phyloP scores from a whole-genome alignment of 2,113 vertebrate species.

The Lucifuga dentata region DNA sequence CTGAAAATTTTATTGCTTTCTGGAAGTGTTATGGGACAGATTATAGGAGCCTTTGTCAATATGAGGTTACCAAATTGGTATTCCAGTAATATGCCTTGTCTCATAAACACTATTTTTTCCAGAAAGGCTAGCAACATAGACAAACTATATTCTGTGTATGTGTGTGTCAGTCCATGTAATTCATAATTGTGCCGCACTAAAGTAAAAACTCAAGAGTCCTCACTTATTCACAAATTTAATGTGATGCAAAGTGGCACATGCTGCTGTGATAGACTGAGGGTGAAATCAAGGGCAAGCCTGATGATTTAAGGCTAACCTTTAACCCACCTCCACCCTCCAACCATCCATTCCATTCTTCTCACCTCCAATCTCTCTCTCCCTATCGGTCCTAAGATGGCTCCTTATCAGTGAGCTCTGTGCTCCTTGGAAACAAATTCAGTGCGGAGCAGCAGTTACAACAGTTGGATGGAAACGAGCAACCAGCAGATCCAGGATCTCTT shows the following conservation, averaged over 20 bases:
- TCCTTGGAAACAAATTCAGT: constrained; percentile 23
- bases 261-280: constrained; percentile 12
- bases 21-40: neutral
- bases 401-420: constrained; percentile 41
- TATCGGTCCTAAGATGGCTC: constrained; percentile 3
- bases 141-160: neutral
- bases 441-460: constrained; percentile 8
- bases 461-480: neutral
- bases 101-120: neutral
- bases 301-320: constrained; percentile 24
- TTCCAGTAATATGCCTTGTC: constrained; percentile 7
- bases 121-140: neutral
- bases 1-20: constrained; percentile 10
- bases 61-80: neutral
- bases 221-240: no score
- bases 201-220: no score
- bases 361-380: no score
- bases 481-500: no score
- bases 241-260: no score
- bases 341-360: no score
- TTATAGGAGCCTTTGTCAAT: no score
- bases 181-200: neutral
- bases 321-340: no score
- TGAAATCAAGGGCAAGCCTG: constrained; percentile 16
- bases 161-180: no score